These are phyloP conservation scores for Caenorhabditis afra DNA, from an alignment of 2,888 invertebrate species.

Conservation along the genomic window DNA sequence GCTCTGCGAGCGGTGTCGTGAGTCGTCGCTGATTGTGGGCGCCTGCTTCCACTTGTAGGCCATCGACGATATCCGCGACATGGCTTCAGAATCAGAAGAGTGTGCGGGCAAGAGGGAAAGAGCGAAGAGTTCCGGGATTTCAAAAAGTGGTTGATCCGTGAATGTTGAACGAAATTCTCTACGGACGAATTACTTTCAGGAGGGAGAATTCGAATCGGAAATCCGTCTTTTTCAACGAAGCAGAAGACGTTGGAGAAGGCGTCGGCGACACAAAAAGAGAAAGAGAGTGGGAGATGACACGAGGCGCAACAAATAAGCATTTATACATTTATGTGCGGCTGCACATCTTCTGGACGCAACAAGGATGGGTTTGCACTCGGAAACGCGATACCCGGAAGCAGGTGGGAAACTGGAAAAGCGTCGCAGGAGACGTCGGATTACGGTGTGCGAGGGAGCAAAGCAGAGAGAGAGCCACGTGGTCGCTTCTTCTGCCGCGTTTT, in stretches of 20 bases:
- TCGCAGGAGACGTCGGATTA: conserved; percentile 9
- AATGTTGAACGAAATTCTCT: conserved; percentile 23
- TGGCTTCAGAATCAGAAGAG: conserved; percentile 21
- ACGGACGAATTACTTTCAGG: conserved; percentile 24
- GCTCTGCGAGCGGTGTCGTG: conserved; percentile 67
- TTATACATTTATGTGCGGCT: conserved; percentile 31
- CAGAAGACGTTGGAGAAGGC: conserved; percentile 21
- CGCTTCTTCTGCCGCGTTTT: neutral
- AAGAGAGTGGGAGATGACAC: conserved; percentile 2
- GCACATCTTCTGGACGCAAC: conserved; percentile 31
- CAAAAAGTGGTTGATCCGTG: conserved; percentile 37
- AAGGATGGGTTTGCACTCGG: conserved; percentile 36
- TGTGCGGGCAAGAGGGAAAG: no score
- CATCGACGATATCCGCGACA: conserved; percentile 80
- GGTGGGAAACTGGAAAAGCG: conserved; percentile 19
- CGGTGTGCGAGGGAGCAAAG: conserved; percentile 25
- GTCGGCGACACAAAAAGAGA: conserved; percentile 24
- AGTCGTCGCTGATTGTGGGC: conserved; percentile 63
- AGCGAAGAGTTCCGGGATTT: conserved; percentile 5
- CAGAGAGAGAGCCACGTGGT: conserved; percentile 29
- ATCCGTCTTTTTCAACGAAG: conserved; percentile 46
- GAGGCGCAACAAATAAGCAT: conserved; percentile 32
- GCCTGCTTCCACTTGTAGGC: conserved; percentile 72
- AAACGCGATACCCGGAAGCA: conserved; percentile 31
- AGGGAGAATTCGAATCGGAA: conserved; percentile 34